Conservation (phyloP, 2,888 invertebrate genomes). For the Microplitis manilae region DNA sequence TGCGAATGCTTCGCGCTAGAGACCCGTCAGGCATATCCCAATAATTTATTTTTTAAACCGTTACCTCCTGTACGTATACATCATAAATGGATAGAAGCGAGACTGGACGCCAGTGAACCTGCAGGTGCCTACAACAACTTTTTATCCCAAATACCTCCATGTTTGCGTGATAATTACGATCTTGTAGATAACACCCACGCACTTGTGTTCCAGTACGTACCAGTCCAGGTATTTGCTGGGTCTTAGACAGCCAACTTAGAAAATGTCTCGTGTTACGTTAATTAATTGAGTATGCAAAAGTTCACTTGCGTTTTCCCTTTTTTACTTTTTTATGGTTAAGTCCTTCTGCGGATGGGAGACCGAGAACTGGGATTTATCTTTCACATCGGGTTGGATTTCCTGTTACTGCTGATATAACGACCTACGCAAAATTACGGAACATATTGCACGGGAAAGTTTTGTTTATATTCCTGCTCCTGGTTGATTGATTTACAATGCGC, state of each 20-base stretch:
- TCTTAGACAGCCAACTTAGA: conserved; percentile 24
- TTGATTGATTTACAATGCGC: conserved; percentile 20
- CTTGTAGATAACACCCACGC: conserved; percentile 52
- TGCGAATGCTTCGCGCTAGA: conserved; percentile 39
- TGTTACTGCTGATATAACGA: conserved; percentile 47
- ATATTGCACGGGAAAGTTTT: not conserved
- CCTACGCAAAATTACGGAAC: conserved; percentile 39
- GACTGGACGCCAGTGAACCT: not conserved
- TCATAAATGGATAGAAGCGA: not conserved
- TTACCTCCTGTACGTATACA: not conserved
- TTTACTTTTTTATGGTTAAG: conserved; percentile 26
- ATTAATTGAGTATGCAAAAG: conserved; percentile 53
- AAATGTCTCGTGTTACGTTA: conserved; percentile 54
- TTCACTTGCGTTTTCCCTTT: conserved; percentile 44
- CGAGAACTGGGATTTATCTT: not conserved
- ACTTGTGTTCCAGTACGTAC: not conserved
- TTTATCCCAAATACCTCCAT: conserved; percentile 39
- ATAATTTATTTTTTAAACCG: conserved; percentile 27
- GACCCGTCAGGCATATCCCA: conserved; percentile 30
- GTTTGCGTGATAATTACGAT: conserved; percentile 51
- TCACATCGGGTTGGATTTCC: conserved; percentile 39
- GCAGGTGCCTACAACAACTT: conserved; percentile 14
- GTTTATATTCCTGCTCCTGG: not conserved
- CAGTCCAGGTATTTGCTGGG: too few species aligned
- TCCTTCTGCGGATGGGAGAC: too few species aligned